Evolutionary conservation across 1,140 invertebrate genomes (phyloP).

Genomic region (Atta texana): DNA sequence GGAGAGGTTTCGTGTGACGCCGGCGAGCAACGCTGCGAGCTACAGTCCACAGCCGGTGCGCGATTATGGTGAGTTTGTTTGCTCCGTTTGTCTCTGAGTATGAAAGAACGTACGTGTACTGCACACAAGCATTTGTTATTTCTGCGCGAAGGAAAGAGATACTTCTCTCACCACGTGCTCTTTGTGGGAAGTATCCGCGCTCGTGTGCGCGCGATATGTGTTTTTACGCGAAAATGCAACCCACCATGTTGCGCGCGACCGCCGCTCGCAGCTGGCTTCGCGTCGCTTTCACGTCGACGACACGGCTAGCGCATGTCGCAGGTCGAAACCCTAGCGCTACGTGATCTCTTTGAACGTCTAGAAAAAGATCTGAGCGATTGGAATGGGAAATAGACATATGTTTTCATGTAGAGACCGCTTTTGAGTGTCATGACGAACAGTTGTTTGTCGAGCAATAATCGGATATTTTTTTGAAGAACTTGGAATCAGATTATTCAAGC

Average conservation of each 20-base stretch:
- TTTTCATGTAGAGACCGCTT: too few relatives aligned
- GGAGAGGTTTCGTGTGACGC: conserved; percentile 79
- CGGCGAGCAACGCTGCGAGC: conserved; percentile 70
- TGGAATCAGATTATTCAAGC: too few relatives aligned
- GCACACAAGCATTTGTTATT: too few relatives aligned
- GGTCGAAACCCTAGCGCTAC: conserved; percentile 31
- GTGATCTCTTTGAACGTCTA: background rate
- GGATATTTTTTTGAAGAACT: too few relatives aligned
- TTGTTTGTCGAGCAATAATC: too few relatives aligned
- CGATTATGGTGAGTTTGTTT: conserved; percentile 76
- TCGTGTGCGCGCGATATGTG: background rate
- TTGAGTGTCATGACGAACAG: background rate
- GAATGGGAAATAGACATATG: too few relatives aligned
- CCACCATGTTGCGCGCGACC: conserved; percentile 48
- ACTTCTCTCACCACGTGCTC: conserved; percentile 23
- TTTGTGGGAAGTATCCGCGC: too few relatives aligned
- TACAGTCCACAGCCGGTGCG: conserved; percentile 66
- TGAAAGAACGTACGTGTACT: too few relatives aligned
- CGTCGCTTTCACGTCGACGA: background rate
- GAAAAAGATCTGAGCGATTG: background rate
- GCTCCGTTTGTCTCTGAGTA: background rate
- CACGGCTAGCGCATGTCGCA: conserved; percentile 19
- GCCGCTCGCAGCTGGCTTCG: conserved; percentile 13
- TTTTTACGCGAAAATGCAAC: background rate
- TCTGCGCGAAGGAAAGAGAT: background rate